Conservation (phyloP, 2,797 vertebrate species). For the Psittacula echo region DNA sequence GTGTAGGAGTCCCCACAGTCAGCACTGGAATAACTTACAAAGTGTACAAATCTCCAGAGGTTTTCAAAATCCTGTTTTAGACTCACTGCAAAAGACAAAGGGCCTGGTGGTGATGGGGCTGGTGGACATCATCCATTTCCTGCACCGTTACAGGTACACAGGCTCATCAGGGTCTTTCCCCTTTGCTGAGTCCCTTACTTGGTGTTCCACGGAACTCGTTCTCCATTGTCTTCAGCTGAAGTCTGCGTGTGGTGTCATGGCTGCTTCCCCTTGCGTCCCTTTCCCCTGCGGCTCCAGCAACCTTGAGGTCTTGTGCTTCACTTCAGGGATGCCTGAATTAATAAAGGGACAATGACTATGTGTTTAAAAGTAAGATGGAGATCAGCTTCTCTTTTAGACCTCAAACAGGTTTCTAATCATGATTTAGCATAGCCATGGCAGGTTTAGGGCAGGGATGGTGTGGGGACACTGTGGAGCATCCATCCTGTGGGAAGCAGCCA, state of each 20-base stretch:
- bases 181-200: neutral
- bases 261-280: rapidly evolving
- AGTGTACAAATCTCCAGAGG: neutral
- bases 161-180: rapidly evolving
- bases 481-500: neutral
- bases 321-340: neutral
- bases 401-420: neutral
- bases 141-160: rapidly evolving
- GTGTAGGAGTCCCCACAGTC: rapidly evolving
- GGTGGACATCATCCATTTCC: neutral
- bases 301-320: neutral
- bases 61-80: neutral
- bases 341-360: neutral
- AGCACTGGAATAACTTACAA: neutral
- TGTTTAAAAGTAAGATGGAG: neutral
- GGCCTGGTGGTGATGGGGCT: neutral
- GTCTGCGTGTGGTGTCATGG: too few species aligned
- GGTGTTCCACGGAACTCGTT: rapidly evolving
- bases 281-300: rapidly evolving
- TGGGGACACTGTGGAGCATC: rapidly evolving
- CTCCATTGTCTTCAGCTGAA: rapidly evolving
- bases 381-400: neutral
- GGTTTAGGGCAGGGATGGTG: neutral
- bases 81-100: neutral
- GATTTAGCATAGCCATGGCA: rapidly evolving